phyloP scores from a whole-genome alignment of 2,797 vertebrate genomes.

The Ceyx erithaca region DNA sequence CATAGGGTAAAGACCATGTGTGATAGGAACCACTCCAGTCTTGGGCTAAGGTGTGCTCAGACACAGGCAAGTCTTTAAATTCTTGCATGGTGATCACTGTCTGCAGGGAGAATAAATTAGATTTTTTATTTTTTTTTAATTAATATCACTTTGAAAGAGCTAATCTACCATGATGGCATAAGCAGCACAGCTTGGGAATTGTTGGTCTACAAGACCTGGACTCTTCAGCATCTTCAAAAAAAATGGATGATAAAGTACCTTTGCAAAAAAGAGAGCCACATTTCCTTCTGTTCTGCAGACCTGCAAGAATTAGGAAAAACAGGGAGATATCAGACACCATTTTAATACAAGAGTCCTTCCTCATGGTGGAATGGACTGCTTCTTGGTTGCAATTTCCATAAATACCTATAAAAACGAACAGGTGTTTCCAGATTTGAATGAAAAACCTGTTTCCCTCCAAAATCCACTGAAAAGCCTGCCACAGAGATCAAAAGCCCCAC shows the following conservation, averaged over 20 bases:
- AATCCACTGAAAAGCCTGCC: neutral
- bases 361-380: neutral
- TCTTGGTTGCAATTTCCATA: neutral
- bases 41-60: neutral
- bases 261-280: conserved; percentile 88
- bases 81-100: neutral
- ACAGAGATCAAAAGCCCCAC: neutral
- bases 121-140: neutral
- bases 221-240: neutral
- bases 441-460: neutral
- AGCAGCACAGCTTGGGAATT: neutral
- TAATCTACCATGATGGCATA: neutral
- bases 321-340: neutral
- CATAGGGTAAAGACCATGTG: fast-evolving
- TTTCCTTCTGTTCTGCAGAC: conserved; percentile 89
- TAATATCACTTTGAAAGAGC: neutral
- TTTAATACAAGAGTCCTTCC: neutral
- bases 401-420: neutral
- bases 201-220: neutral
- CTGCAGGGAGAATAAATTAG: neutral
- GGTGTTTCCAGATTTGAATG: neutral
- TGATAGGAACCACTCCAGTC: neutral
- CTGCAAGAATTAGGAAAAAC: conserved; percentile 81
- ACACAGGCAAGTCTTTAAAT: neutral
- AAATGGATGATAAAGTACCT: conserved; percentile 80